Evolutionary conservation across 23 tunicate species (phyloP).

Genomic region (Botrylloides violaceus): DNA sequence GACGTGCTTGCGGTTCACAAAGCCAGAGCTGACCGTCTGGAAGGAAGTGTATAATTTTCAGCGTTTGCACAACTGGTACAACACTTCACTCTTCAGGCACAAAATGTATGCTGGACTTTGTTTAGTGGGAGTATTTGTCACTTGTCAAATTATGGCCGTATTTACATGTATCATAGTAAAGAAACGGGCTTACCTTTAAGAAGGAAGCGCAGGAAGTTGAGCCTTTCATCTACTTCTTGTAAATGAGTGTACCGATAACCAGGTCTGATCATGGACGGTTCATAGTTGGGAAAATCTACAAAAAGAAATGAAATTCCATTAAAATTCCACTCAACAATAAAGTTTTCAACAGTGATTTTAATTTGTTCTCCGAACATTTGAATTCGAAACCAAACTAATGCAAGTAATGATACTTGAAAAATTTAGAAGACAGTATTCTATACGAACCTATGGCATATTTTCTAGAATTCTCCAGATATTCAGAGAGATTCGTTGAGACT

Average conservation of each 20-base stretch:
- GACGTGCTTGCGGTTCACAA: slow-evolving; percentile 17
- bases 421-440: too few species aligned
- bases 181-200: slow-evolving; percentile 15
- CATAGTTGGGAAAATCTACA: slow-evolving; percentile 21
- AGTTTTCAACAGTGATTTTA: background rate
- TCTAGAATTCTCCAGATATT: background rate
- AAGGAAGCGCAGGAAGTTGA: slow-evolving; percentile 18
- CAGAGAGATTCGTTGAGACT: slow-evolving; percentile 17
- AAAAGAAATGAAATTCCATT: background rate
- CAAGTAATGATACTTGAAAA: too few species aligned
- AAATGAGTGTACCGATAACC: slow-evolving; percentile 14
- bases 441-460: slow-evolving; percentile 8
- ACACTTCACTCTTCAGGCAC: too few species aligned
- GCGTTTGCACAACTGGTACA: too few species aligned
- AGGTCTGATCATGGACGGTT: background rate
- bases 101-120: too few species aligned
- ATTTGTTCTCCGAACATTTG: background rate
- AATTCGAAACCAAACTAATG: too few species aligned
- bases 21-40: slow-evolving; percentile 31
- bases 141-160: too few species aligned
- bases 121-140: too few species aligned
- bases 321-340: background rate
- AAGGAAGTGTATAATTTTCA: background rate
- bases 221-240: slow-evolving; percentile 22
- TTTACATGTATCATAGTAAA: too few species aligned